A percentile compares a stretch with the other conserved stretches of the same genome.
Evolutionary conservation across 2,797 vertebrate genomes (phyloP).

Genomic region (Hypotaenidia okinawae): DNA sequence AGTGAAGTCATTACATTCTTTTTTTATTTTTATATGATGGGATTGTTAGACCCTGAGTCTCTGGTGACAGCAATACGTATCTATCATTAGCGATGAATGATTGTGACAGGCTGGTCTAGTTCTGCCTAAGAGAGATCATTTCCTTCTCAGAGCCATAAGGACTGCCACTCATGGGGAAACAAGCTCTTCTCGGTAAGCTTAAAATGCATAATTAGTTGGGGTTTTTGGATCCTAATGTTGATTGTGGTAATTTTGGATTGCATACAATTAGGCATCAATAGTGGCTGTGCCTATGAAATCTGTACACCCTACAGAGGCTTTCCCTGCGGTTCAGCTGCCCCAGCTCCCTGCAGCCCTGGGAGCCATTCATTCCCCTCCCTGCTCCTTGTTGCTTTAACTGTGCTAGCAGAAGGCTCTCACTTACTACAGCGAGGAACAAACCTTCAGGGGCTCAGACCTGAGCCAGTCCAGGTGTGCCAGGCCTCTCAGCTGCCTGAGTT

Average conservation of each 20-base stretch:
- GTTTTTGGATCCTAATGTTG: not conserved
- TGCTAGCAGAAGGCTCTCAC: not conserved
- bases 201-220: not conserved
- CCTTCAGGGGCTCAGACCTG: not conserved
- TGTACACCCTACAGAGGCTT: not conserved
- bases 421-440: not conserved
- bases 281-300: not conserved
- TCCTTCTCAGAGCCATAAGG: slow-evolving; percentile 35
- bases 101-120: slow-evolving; percentile 5
- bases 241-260: not conserved
- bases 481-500: accelerated
- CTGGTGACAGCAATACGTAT: slow-evolving; percentile 56
- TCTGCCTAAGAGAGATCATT: not conserved
- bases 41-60: slow-evolving; percentile 29
- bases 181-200: not conserved
- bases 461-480: accelerated
- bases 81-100: slow-evolving; percentile 27
- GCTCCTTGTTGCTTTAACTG: not conserved
- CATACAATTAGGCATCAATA: not conserved
- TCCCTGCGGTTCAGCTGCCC: accelerated
- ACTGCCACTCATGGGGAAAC: not conserved
- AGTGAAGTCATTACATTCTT: not conserved
- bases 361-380: not conserved
- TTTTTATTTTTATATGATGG: slow-evolving; percentile 30
- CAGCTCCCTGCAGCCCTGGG: not conserved